Conservation (phyloP, 1,140 invertebrate genomes). For the Drosophila ananassae region DNA sequence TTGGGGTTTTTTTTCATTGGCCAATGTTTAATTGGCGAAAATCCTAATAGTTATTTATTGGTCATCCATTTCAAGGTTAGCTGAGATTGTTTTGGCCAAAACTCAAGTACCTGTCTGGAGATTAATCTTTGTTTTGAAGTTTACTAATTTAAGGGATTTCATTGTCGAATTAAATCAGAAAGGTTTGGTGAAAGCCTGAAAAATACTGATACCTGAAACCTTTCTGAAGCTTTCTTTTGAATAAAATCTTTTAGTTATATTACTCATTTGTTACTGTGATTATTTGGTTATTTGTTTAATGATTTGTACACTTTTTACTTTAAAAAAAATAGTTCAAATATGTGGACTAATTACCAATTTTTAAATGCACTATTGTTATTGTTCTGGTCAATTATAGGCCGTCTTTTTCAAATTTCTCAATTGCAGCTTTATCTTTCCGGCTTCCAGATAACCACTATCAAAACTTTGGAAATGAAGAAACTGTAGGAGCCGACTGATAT, state of each 20-base stretch:
- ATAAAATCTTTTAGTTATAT: too few species aligned
- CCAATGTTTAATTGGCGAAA: conserved; percentile 7
- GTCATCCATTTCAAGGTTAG: conserved; percentile 20
- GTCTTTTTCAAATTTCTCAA: background rate
- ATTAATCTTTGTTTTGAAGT: background rate
- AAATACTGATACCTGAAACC: too few species aligned
- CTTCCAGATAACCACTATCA: conserved; percentile 17
- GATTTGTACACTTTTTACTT: background rate
- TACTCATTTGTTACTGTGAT: too few species aligned
- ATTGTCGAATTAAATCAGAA: conserved; percentile 9
- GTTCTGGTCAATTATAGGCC: background rate
- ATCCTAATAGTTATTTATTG: conserved; percentile 38
- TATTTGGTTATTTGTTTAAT: background rate
- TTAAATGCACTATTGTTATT: background rate
- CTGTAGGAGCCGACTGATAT: conserved; percentile 13
- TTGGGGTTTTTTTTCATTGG: background rate
- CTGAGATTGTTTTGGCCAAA: conserved; percentile 22
- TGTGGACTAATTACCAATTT: background rate
- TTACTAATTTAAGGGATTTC: background rate
- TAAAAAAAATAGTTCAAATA: background rate
- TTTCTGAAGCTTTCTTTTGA: too few species aligned
- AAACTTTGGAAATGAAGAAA: conserved; percentile 2
- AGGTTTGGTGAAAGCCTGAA: background rate
- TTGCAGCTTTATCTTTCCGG: conserved; percentile 25
- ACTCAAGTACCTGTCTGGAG: conserved; percentile 18